phyloP scores from a whole-genome alignment of 2,888 invertebrate species.

The Cistogaster globosa region DNA sequence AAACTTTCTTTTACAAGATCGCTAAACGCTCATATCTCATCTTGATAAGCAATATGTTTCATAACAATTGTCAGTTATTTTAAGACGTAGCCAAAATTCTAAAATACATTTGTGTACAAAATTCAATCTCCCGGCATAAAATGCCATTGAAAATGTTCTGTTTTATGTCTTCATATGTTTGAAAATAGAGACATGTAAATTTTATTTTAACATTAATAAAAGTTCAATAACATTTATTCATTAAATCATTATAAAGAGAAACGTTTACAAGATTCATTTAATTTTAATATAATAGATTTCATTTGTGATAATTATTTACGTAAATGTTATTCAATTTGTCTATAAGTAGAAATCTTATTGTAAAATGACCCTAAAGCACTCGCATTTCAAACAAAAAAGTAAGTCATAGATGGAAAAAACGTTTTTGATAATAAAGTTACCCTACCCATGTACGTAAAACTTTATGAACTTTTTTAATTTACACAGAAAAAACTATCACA shows the following conservation, averaged over 20 bases:
- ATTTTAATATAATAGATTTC: constrained; percentile 52
- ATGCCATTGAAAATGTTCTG: constrained; percentile 24
- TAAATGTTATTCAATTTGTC: constrained; percentile 18
- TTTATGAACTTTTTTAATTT: constrained; percentile 40
- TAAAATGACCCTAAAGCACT: too few relatives aligned
- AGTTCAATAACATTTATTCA: constrained; percentile 61
- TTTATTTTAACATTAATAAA: constrained; percentile 39
- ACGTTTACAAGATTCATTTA: constrained; percentile 11
- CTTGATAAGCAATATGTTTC: background rate
- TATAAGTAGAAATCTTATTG: background rate
- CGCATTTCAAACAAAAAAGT: background rate
- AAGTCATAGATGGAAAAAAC: background rate
- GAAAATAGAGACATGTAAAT: background rate
- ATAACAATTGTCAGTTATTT: constrained; percentile 15
- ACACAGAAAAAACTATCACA: constrained; percentile 27
- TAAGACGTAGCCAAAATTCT: too few relatives aligned
- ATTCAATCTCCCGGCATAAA: background rate
- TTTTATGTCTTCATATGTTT: constrained; percentile 24
- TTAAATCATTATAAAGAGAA: background rate
- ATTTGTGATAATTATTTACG: constrained; percentile 30
- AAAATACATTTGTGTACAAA: too few relatives aligned
- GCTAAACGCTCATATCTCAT: background rate
- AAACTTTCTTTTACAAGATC: background rate
- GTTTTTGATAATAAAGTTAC: constrained; percentile 10
- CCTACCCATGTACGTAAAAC: background rate